A percentile compares a stretch with the other conserved stretches of the same genome.
These are phyloP conservation scores for Philhelius pedissequus DNA, from an alignment of 2,888 invertebrate genomes.

Conservation along the genomic window DNA sequence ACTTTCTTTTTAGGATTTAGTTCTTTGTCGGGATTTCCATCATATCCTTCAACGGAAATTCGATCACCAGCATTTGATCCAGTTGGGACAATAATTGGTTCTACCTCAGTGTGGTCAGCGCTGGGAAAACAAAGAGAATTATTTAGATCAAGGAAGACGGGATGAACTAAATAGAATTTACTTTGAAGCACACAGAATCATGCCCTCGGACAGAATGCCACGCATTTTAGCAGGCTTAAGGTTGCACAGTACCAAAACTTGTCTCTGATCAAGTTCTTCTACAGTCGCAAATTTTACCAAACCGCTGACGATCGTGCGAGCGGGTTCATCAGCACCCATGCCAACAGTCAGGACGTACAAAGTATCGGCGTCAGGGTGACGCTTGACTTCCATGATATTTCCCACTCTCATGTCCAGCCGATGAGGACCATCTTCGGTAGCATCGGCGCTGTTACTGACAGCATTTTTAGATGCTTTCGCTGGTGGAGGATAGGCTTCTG, in stretches of 20 bases:
- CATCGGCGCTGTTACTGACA: constrained; percentile 72
- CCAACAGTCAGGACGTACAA: constrained; percentile 96
- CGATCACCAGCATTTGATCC: constrained; percentile 90
- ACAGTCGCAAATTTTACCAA: constrained; percentile 94
- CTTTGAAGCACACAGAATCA: constrained; percentile 95
- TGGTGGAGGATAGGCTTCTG: constrained; percentile 91
- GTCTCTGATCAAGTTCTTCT: constrained; percentile 92
- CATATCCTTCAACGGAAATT: constrained; percentile 90
- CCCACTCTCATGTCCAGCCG: constrained; percentile 93
- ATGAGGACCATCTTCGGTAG: constrained; percentile 83
- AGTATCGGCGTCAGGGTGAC: constrained; percentile 95
- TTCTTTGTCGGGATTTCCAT: constrained; percentile 89
- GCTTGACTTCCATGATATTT: constrained; percentile 88
- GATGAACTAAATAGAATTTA: constrained; percentile 73
- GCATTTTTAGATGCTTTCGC: constrained; percentile 80
- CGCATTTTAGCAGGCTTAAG: constrained; percentile 98
- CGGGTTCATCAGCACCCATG: constrained; percentile 85
- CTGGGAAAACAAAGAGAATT: constrained; percentile 74
- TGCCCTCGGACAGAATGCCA: constrained; percentile 93
- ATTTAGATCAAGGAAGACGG: background rate
- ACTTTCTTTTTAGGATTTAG: constrained; percentile 97
- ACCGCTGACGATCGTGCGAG: constrained; percentile 90
- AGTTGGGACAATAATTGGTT: constrained; percentile 89
- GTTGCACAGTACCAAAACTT: constrained; percentile 96
- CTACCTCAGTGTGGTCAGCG: constrained; percentile 89